phyloP scores from a whole-genome alignment of 2,113 vertebrate species.

The rat (Rattus norvegicus) region DNA sequence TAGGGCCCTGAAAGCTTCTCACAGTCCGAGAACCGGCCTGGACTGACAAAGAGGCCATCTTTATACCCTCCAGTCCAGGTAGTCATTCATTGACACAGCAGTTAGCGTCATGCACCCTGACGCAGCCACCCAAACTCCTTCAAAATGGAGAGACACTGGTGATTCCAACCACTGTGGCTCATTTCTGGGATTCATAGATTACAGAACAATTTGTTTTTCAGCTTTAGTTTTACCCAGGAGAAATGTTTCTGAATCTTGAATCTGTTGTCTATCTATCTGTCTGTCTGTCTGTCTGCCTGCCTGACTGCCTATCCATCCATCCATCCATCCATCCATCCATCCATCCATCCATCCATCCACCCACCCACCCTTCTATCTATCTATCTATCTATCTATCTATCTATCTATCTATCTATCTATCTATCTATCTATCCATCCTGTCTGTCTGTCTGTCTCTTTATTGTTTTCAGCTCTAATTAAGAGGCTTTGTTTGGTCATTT shows the following conservation, averaged over 20 bases:
- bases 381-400: too few relatives aligned
- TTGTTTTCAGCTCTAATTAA: not conserved
- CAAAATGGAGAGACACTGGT: not conserved
- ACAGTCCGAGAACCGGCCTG: accelerated
- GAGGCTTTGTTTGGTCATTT: not conserved
- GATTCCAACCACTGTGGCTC: not conserved
- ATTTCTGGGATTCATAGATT: not conserved
- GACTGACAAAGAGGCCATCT: accelerated
- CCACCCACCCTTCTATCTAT: not conserved
- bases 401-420: too few relatives aligned
- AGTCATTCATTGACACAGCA: too few relatives aligned
- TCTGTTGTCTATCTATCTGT: not conserved
- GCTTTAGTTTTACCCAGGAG: not conserved
- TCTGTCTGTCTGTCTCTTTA: not conserved
- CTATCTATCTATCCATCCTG: not conserved
- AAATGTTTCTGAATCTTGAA: not conserved
- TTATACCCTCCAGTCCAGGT: accelerated
- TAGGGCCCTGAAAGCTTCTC: too few relatives aligned
- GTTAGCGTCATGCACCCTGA: not conserved
- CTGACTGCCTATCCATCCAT: too few relatives aligned
- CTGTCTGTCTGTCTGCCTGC: not conserved
- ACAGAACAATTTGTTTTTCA: not conserved
- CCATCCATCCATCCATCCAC: not conserved
- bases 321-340: not conserved
- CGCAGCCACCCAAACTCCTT: too few relatives aligned